phyloP scores from a whole-genome alignment of 2,113 vertebrate species.

The Galbula dea region DNA sequence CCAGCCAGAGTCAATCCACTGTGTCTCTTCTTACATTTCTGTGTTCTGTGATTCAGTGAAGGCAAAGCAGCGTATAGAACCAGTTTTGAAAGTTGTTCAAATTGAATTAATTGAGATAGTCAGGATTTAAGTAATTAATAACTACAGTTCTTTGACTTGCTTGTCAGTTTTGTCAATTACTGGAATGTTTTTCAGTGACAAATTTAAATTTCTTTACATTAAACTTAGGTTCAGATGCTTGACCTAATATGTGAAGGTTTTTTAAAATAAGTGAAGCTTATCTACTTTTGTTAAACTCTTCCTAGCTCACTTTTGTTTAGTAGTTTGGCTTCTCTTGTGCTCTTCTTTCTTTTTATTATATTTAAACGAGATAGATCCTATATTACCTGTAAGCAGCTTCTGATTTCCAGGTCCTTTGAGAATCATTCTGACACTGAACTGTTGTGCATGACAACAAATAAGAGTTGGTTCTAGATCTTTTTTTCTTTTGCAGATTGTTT shows the following conservation, averaged over 20 bases:
- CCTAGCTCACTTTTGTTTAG: not conserved
- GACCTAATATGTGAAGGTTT: not conserved
- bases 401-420: not conserved
- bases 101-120: not conserved
- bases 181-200: not conserved
- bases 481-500: not conserved
- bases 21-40: not conserved
- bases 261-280: not conserved
- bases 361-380: not conserved
- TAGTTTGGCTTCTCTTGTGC: not conserved
- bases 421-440: not conserved
- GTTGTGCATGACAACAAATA: not conserved
- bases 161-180: not conserved
- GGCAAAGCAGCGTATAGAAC: not conserved
- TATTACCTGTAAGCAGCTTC: not conserved
- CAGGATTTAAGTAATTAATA: not conserved
- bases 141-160: not conserved
- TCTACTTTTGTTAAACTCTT: not conserved
- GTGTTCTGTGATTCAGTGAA: not conserved
- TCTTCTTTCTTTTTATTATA: not conserved
- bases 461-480: not conserved
- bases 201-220: not conserved
- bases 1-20: not conserved
- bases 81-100: not conserved
- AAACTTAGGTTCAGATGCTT: not conserved